Conservation (phyloP, 2,888 invertebrate species). For the Hyposoter dolosus region DNA sequence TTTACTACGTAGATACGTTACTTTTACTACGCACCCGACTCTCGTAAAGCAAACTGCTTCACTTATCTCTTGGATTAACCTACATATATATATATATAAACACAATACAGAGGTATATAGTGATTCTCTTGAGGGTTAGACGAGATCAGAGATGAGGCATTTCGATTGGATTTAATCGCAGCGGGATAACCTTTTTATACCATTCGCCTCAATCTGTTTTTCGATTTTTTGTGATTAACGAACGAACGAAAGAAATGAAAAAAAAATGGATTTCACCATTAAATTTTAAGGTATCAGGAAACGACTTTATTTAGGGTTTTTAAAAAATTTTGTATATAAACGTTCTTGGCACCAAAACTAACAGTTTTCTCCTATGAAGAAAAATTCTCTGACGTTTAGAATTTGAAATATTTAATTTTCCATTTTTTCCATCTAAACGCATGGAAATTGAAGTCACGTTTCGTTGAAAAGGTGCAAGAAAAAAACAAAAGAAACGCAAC, state of each 20-base stretch:
- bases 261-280: background rate
- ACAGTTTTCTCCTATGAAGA: no score
- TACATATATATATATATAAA: background rate
- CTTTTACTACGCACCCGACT: constrained; percentile 32
- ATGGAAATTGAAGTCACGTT: no score
- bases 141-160: constrained; percentile 28
- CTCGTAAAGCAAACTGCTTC: constrained; percentile 57
- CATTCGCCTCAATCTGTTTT: background rate
- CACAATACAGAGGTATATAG: constrained; percentile 3
- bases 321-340: no score
- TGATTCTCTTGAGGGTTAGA: constrained; percentile 28
- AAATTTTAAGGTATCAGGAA: no score
- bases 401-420: no score
- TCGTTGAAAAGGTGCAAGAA: no score
- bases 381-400: no score
- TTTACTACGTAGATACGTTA: constrained; percentile 24
- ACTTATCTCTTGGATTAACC: constrained; percentile 51
- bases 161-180: constrained; percentile 37
- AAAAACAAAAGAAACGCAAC: no score
- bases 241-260: background rate
- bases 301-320: no score
- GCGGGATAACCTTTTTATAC: background rate
- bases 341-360: no score
- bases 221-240: background rate
- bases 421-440: no score